Conservation (phyloP, 2,797 vertebrate species). For the Tachyglossus aculeatus region DNA sequence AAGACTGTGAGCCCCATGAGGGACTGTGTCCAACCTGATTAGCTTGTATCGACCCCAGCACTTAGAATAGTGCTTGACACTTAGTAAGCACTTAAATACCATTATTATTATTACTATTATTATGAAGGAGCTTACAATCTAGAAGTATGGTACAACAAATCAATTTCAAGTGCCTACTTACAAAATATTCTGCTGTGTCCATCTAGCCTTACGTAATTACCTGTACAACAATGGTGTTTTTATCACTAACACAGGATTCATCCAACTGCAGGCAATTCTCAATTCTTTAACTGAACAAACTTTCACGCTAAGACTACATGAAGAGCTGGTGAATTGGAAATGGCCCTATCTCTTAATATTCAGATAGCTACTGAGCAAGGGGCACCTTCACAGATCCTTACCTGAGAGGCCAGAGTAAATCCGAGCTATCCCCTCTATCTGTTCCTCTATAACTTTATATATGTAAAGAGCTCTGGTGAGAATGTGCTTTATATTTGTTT, state of each 20-base stretch:
- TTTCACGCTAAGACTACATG: neutral
- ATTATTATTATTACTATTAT: too few species aligned
- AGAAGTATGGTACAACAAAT: too few species aligned
- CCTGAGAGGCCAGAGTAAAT: neutral
- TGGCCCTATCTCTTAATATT: neutral
- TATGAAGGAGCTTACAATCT: too few species aligned
- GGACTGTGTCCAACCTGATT: too few species aligned
- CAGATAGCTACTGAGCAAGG: neutral
- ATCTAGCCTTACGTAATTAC: neutral
- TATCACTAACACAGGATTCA: neutral
- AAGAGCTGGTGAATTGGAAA: conserved; percentile 7
- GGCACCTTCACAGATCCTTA: neutral
- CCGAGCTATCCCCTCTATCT: neutral
- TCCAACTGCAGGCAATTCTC: neutral
- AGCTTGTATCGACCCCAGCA: too few species aligned
- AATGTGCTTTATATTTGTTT: neutral
- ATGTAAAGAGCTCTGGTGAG: too few species aligned
- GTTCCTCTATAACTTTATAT: neutral
- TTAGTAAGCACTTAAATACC: too few species aligned
- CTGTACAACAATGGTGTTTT: conserved; percentile 1
- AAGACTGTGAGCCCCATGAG: too few species aligned
- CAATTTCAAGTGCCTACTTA: neutral
- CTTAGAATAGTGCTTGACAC: too few species aligned
- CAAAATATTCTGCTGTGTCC: neutral
- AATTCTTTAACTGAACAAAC: neutral